Percentiles rank a stretch among this genome's conserved stretches.
phyloP scores from a whole-genome alignment of 2,797 vertebrate genomes.

The Poecilia picta region DNA sequence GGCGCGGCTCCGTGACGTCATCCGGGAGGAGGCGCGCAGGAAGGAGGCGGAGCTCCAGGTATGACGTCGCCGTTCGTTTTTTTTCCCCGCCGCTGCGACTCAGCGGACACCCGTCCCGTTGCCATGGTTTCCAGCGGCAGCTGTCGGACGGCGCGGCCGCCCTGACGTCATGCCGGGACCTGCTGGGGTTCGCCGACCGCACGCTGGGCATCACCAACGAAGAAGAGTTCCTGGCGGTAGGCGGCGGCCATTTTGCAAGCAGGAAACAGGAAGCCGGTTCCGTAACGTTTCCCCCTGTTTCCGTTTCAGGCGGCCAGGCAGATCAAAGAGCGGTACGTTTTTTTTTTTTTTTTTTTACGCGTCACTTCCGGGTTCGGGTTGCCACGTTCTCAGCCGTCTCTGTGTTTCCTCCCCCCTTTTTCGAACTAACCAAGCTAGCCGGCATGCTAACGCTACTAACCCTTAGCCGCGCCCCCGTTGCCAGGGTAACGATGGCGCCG shows the following conservation, averaged over 20 bases:
- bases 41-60: slow-evolving; percentile 65
- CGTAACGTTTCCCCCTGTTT: slow-evolving; percentile 38
- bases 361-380: not conserved
- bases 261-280: no score
- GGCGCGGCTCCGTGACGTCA: slow-evolving; percentile 36
- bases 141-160: slow-evolving; percentile 40
- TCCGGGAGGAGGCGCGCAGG: slow-evolving; percentile 48
- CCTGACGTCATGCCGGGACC: slow-evolving; percentile 51
- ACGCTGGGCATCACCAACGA: slow-evolving; percentile 46
- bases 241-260: no score
- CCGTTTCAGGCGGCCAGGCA: slow-evolving; percentile 90
- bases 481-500: slow-evolving; percentile 92
- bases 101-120: no score
- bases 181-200: slow-evolving; percentile 55
- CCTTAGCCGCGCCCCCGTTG: slow-evolving; percentile 14
- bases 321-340: no score
- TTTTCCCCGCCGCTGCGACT: no score
- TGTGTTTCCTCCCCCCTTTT: no score
- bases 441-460: slow-evolving; percentile 20
- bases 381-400: no score
- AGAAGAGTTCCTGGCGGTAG: slow-evolving; percentile 61
- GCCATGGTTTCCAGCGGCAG: slow-evolving; percentile 37
- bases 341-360: no score
- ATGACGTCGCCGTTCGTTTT: no score
- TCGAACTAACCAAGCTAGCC: no score